phyloP scores from a whole-genome alignment of 2,888 invertebrate genomes.

The Clunio marinus region DNA sequence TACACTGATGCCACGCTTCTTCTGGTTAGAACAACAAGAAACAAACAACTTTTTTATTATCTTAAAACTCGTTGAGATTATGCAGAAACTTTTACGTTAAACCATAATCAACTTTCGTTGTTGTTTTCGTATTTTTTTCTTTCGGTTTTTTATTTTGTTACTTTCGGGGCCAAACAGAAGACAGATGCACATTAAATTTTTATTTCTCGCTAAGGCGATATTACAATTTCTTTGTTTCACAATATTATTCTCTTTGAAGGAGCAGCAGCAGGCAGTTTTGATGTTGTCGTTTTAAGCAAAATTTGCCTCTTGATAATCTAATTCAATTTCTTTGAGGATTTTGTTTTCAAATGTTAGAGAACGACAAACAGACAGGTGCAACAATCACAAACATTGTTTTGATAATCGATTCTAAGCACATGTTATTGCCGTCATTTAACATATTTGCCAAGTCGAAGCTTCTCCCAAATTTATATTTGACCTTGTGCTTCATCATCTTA shows the following conservation, averaged over 20 bases:
- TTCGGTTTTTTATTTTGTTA: neutral
- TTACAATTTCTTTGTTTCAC: neutral
- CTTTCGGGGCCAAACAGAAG: constrained; percentile 16
- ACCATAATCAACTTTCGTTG: constrained; percentile 12
- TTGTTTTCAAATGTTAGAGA: too few species aligned
- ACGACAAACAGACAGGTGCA: too few species aligned
- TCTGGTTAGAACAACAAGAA: constrained; percentile 15
- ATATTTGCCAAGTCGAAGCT: too few species aligned
- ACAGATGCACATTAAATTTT: constrained; percentile 22
- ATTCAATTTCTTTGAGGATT: too few species aligned
- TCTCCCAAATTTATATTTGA: too few species aligned
- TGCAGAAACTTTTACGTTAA: neutral
- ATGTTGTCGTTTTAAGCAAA: too few species aligned
- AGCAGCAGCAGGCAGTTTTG: too few species aligned
- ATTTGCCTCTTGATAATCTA: too few species aligned
- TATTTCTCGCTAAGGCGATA: constrained; percentile 2
- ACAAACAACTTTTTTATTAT: constrained; percentile 12
- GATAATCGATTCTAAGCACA: too few species aligned
- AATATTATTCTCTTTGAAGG: constrained; percentile 1
- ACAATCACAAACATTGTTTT: too few species aligned
- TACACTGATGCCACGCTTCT: constrained; percentile 12
- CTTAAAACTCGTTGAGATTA: constrained; percentile 23
- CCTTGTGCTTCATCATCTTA: too few species aligned
- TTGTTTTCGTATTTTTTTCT: constrained; percentile 6
- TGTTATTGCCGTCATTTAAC: too few species aligned